Percentiles rank a stretch among this genome's conserved stretches.
phyloP scores from a whole-genome alignment of 2,113 vertebrate species.

The Ictidomys tridecemlineatus region DNA sequence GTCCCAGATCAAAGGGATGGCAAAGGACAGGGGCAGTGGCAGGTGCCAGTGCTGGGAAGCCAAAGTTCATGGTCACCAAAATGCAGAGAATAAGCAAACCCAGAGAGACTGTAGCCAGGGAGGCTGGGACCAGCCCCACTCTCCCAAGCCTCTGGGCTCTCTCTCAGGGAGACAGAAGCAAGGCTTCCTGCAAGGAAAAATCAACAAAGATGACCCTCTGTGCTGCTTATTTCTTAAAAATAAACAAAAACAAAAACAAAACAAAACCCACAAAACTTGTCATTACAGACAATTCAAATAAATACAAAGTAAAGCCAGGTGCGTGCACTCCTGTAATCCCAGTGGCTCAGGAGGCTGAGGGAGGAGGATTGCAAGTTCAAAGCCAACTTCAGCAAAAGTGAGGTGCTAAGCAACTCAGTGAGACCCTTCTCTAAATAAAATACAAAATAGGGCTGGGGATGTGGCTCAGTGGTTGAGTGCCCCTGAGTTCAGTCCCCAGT shows the following conservation, averaged over 20 bases:
- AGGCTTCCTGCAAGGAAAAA: not conserved
- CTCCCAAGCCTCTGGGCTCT: not conserved
- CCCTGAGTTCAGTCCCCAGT: too few species aligned
- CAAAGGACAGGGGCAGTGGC: not conserved
- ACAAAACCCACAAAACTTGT: not conserved
- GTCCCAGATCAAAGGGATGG: constrained; percentile 18
- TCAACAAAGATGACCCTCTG: not conserved
- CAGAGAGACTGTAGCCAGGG: not conserved
- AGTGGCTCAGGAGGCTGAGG: too few species aligned
- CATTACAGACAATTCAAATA: not conserved
- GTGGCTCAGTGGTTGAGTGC: too few species aligned
- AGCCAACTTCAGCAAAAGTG: too few species aligned
- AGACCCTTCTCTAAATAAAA: too few species aligned
- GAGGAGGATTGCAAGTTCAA: too few species aligned
- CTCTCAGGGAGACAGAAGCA: not conserved
- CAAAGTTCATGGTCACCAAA: constrained; percentile 56
- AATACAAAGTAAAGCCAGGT: not conserved
- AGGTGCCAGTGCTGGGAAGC: not conserved
- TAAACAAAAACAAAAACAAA: not conserved
- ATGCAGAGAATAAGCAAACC: not conserved
- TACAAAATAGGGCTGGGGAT: too few species aligned
- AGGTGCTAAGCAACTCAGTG: too few species aligned
- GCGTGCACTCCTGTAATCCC: too few species aligned
- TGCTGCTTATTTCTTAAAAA: not conserved
- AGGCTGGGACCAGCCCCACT: not conserved